Conservation (phyloP, 2,113 vertebrate genomes). For the Scomber japonicus region DNA sequence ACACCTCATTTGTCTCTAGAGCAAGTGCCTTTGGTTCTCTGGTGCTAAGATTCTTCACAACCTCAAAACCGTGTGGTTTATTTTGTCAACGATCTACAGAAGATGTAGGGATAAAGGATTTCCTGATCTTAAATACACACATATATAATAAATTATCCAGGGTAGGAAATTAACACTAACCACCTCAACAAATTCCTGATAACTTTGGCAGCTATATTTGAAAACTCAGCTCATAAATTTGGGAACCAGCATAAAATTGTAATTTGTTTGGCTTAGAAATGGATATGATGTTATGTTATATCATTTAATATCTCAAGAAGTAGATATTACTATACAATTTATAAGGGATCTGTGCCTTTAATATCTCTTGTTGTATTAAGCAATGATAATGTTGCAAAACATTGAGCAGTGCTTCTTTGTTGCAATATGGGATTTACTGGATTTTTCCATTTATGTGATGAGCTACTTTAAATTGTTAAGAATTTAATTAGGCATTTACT, state of each 20-base stretch:
- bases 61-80: constrained; percentile 9
- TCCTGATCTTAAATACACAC: constrained; percentile 3
- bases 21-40: constrained; percentile 57
- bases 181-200: not conserved
- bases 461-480: not conserved
- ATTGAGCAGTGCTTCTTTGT: not conserved
- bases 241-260: not conserved
- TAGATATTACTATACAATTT: too few relatives aligned
- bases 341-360: not conserved
- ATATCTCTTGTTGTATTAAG: not conserved
- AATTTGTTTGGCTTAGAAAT: constrained; percentile 9
- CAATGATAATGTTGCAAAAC: too few relatives aligned
- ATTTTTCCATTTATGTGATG: not conserved
- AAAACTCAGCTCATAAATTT: constrained; percentile 10
- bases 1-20: constrained; percentile 28
- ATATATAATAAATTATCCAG: constrained; percentile 8
- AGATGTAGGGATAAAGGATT: not conserved
- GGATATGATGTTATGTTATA: not conserved
- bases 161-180: constrained; percentile 74
- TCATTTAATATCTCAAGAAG: too few relatives aligned
- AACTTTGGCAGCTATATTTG: constrained; percentile 57
- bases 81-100: not conserved
- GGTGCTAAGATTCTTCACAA: constrained; percentile 65
- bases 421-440: not conserved
- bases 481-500: not conserved